These are phyloP conservation scores for Dioctria linearis DNA, from an alignment of 2,888 invertebrate species.

Conservation along the genomic window DNA sequence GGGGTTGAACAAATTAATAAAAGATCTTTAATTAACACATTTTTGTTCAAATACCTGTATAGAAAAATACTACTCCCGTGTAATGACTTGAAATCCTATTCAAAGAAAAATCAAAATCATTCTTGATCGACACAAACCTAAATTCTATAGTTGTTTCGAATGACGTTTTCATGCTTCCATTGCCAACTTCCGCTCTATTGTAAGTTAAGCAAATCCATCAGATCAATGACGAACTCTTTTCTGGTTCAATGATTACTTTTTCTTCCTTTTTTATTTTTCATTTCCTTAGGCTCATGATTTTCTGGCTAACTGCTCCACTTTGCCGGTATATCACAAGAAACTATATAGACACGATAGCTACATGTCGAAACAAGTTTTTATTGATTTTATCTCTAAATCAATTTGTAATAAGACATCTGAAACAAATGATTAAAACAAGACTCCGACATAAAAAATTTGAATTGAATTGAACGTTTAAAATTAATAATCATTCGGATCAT, in stretches of 20 bases:
- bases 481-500: conserved; percentile 36
- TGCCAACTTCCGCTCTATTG: conserved; percentile 25
- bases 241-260: conserved; percentile 10
- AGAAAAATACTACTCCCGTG: background rate
- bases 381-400: conserved; percentile 16
- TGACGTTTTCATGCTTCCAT: conserved; percentile 39
- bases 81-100: conserved; percentile 4
- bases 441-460: conserved; percentile 20
- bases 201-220: conserved; percentile 30
- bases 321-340: conserved; percentile 24
- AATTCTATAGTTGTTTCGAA: background rate
- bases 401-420: conserved; percentile 36
- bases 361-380: conserved; percentile 18
- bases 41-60: background rate
- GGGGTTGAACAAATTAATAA: background rate
- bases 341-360: background rate
- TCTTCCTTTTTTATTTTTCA: background rate
- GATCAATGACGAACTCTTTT: conserved; percentile 38
- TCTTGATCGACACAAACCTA: background rate
- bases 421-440: conserved; percentile 38
- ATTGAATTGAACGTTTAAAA: conserved; percentile 18
- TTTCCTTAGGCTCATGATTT: background rate
- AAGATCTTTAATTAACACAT: conserved; percentile 30
- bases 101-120: background rate
- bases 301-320: conserved; percentile 1